Base-by-base conservation (phyloP, 2,888 invertebrate species). In the Gortyna flavago region DNA sequence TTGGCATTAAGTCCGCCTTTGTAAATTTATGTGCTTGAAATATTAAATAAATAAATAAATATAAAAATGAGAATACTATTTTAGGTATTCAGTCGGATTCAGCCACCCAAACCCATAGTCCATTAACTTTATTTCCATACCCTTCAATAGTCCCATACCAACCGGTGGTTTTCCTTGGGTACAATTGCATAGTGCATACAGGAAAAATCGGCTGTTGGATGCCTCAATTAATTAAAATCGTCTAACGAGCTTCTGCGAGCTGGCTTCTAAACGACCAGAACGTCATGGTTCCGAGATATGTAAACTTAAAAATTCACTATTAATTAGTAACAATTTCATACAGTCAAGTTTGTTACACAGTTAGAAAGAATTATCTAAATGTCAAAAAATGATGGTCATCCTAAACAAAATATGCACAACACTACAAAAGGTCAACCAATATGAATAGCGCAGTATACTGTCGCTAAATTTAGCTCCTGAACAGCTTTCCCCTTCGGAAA, bases 401-500 rank as follows among this genome's bases (percentile, higher is more conserved):
- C 67, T 44, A 70, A 1, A 6, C 25, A 48, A 35, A 54, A 79
- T 59, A 48, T 75, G 38, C 62, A 73, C 72, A 79, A 65, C 69
- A 79, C 41, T 64, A 67, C 35, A 69, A 75, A 75, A 85, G 83
- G 79, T 85, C 79, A 75, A 48, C 62, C 59, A n/a, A 73, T 79
- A 70, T 44, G 64, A 79, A 77, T 79, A 68, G 61, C 71, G 66
- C 69, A 69, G 66, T 25, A 29, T 67, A 48, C 51, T 25, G 41
- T 59, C n/a, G 44, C 66, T 65, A 81, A 71, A 61, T 81, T 75
- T 72, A 29, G 41, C 9, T 61, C 21, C 61, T 21, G 32, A 61
- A 61, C 8, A 4, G 16, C 7, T 51, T 18, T 0, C 54, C 8
- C 4, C 8, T 18, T 32, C 18, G 8, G 21, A 21, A 51, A 51